These are phyloP conservation scores for Diadema setosum DNA, from an alignment of 35 echinoderm and acorn worm species.

Conservation along the genomic window DNA sequence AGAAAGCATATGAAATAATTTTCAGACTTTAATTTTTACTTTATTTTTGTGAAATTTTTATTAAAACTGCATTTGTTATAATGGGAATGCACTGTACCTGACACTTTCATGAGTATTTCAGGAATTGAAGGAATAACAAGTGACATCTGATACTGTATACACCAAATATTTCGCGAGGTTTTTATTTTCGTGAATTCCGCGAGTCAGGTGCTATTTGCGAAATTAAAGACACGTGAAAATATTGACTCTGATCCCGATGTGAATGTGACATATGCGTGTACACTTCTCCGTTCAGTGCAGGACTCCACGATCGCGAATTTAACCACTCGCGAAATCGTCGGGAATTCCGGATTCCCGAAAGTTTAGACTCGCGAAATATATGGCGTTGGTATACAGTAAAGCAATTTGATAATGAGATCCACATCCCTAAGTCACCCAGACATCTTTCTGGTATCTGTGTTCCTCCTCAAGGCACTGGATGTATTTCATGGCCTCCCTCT, in stretches of 20 bases:
- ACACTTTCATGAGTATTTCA: neutral
- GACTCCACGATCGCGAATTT: no score
- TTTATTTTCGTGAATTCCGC: no score
- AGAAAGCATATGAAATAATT: neutral
- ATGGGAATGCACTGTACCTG: neutral
- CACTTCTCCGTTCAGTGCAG: no score
- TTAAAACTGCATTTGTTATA: neutral
- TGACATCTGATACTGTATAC: no score
- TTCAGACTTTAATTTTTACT: neutral
- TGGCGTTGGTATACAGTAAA: neutral
- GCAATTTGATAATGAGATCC: neutral
- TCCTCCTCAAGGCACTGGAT: neutral
- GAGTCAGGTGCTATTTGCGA: no score
- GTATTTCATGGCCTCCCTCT: neutral
- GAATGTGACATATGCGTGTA: no score
- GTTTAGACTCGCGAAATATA: no score
- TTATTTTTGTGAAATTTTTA: neutral
- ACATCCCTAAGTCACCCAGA: neutral
- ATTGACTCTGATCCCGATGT: no score
- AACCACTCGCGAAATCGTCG: no score
- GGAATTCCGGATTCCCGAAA: no score
- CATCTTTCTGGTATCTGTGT: conserved; percentile 35
- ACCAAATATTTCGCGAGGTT: no score
- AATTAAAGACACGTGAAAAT: no score
- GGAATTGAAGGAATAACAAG: neutral